A percentile compares a stretch with the other conserved stretches of the same genome.
phyloP scores from a whole-genome alignment of 2,113 vertebrate species.

The Paradoxurus hermaphroditus region DNA sequence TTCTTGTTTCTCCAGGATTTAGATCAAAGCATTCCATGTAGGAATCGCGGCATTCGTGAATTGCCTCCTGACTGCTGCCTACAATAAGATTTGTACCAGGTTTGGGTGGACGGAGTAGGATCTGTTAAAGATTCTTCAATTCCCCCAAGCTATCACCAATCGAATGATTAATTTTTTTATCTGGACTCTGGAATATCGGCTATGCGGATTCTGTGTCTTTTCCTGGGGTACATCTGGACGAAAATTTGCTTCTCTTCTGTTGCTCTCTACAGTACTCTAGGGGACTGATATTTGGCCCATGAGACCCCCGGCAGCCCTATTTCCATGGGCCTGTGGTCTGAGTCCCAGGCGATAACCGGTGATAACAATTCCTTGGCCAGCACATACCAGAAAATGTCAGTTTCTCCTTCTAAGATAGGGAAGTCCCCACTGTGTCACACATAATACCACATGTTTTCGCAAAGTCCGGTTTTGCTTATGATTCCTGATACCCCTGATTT shows the following conservation, averaged over 20 bases:
- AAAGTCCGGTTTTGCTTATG: neutral
- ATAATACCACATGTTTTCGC: neutral
- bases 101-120: neutral
- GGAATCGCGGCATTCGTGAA: too few relatives aligned
- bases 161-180: neutral
- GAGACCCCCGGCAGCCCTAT: neutral
- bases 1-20: neutral
- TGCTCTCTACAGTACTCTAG: neutral
- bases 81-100: neutral
- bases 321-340: neutral
- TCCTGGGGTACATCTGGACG: neutral
- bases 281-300: neutral
- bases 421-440: neutral
- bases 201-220: neutral
- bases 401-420: neutral
- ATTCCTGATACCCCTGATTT: neutral
- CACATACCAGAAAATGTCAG: neutral
- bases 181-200: neutral
- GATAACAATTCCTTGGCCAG: neutral
- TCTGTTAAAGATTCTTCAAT: neutral
- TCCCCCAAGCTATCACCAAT: neutral
- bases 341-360: neutral
- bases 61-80: neutral
- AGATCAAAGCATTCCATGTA: neutral
- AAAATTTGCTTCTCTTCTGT: neutral